Percentiles rank a stretch among this genome's conserved stretches.
Conservation (phyloP, 2,888 invertebrate genomes). For the Neoascia interrupta region DNA sequence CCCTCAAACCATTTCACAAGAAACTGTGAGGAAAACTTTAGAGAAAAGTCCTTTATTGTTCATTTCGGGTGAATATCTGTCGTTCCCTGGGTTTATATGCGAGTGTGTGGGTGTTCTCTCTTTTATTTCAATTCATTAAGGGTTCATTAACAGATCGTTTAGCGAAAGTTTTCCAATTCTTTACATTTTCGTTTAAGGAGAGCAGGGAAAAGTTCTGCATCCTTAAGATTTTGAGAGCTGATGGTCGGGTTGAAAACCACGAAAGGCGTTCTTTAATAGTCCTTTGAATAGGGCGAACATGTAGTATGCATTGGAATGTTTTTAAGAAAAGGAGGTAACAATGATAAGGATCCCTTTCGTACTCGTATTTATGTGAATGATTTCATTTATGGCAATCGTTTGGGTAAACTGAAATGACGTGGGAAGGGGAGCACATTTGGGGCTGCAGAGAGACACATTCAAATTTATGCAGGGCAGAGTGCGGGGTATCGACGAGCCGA, state of each 20-base stretch:
- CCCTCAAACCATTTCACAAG: slow-evolving; percentile 18
- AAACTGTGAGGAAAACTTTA: slow-evolving; percentile 12
- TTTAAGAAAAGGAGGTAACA: slow-evolving; percentile 8
- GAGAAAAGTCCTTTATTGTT: slow-evolving; percentile 48
- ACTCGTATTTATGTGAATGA: slow-evolving; percentile 4
- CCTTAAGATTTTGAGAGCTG: not conserved
- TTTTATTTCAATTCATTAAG: slow-evolving; percentile 55
- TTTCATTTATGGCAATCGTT: slow-evolving; percentile 23
- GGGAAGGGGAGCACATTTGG: slow-evolving; percentile 20
- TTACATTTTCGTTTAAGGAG: slow-evolving; percentile 21
- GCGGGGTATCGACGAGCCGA: slow-evolving; percentile 9
- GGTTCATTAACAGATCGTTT: slow-evolving; percentile 63
- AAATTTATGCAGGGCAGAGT: slow-evolving; percentile 42
- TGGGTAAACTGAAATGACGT: slow-evolving; percentile 8
- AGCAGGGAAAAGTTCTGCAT: slow-evolving; percentile 21
- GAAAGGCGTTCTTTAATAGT: slow-evolving; percentile 20
- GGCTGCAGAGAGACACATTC: slow-evolving; percentile 21
- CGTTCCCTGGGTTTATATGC: not conserved
- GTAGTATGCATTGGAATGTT: slow-evolving; percentile 8
- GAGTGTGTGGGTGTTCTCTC: slow-evolving; percentile 20
- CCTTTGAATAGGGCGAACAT: slow-evolving; percentile 2
- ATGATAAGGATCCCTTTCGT: slow-evolving; percentile 46
- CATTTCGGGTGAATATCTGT: slow-evolving; percentile 33
- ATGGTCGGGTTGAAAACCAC: not conserved
- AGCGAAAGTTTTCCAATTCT: slow-evolving; percentile 60